Evolutionary conservation across 2,113 vertebrate species (phyloP), one percentile per base, ranked within the genome.

Genomic region (Platycercus adscitus): DNA sequence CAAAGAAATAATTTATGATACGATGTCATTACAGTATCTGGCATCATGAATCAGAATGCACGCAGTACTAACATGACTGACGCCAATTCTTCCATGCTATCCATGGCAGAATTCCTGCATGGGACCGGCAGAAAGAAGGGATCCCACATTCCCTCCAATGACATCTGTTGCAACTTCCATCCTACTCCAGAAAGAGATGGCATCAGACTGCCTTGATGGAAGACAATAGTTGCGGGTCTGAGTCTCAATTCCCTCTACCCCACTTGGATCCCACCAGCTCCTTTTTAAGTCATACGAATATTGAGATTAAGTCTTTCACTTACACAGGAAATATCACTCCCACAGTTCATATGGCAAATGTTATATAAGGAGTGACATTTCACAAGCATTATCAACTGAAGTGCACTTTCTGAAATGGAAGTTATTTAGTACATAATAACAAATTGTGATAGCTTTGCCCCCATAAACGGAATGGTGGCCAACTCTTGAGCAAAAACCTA

Each of bases 11-110:
- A 92, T 79, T 90, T 87, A 71, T 47, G 60, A 63, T 84, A 47
- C 86, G 83, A 95, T 91, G 94, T 95, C 94, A 96, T 88, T 86
- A 79, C 47, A 92, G 46, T 79, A 87, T 64, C 89, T 71, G 77
- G 72, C 64, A 92, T 50, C 25, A 28, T 37, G 60, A 91, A 89
- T 24, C 26, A 78, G 65, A 83, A 86, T 29, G n/a, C 46, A 71
- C 0, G 0, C 52, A 64, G 60, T 33, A 60, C 37, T 81, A 68
- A 70, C 20, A 41, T 17, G 28, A 80, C 25, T 69, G 46, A 90
- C 70, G 46, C 20, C 6, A 37, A 81, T 86, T 86, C 80, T 90
- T 55, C 76, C 53, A 49, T 73, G 41, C 25, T 86, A 49, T 29
- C 17, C 47, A 37, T 7, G 8, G 43, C 7, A 84, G 39, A 88